Evolutionary conservation across 2,113 vertebrate genomes (phyloP), one percentile per base, ranked within the genome.

Genomic region (Pterophyllum scalare): DNA sequence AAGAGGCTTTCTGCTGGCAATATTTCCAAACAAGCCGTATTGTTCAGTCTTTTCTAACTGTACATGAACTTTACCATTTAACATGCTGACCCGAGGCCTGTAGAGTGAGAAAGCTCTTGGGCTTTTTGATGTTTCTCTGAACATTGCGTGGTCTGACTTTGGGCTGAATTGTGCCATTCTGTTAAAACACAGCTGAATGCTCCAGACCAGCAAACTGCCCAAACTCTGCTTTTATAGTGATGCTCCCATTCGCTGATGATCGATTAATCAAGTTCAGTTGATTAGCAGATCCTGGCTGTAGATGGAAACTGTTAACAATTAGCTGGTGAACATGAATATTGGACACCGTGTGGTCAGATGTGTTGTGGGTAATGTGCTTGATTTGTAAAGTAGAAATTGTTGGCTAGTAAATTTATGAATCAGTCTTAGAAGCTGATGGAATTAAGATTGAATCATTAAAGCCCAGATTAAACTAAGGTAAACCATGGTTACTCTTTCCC

Each of bases 11-110:
- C 0, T 1, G 38, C 64, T 46, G n/a, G n/a, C n/a, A n/a, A n/a
- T n/a, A n/a, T n/a, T n/a, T n/a, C n/a, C n/a, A n/a, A n/a, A n/a
- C n/a, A n/a, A n/a, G n/a, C n/a, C n/a, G n/a, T n/a, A n/a, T n/a
- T n/a, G n/a, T n/a, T n/a, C n/a, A n/a, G n/a, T n/a, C n/a, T 24
- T 20, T 70, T 49, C 52, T 13, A 49, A 28, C 7, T 49, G 64
- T 12, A 70, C 10, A 70, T 10, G 46, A 49, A 28, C 24, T 49
- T 70, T 20, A 70, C 19, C 64, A 70, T 49, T 26, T 46, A 9
- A 0, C 38, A 46, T 11, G 64, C 38, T 67, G 0, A 67, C 15
- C 15, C 46, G 8, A 46, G 62, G n/a, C 38, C 62, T 67, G 43
- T 46, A 46, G 64, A 46, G 22, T 49, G 40, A 65, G 35, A 67